Percentiles rank a stretch among this genome's conserved stretches.
Evolutionary conservation across 1,140 invertebrate genomes (phyloP).

Genomic region (Stenopsyche tienmushanensis): DNA sequence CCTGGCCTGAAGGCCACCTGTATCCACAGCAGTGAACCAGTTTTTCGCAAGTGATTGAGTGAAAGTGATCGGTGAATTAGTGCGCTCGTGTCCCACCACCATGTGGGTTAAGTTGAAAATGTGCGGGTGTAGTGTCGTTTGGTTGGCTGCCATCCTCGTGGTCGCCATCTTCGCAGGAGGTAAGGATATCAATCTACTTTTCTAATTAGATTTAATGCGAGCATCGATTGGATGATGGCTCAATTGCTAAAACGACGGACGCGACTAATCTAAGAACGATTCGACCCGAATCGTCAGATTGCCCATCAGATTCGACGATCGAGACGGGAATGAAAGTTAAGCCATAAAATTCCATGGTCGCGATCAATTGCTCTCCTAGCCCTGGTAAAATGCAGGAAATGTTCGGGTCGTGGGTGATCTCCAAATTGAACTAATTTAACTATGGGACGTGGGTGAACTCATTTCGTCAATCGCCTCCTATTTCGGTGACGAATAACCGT

Average conservation of each 20-base stretch:
- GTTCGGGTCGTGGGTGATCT: conserved; percentile 18
- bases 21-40: conserved; percentile 1
- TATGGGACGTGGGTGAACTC: conserved; percentile 15
- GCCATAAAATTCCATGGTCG: no score
- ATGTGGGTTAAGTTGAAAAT: conserved; percentile 41
- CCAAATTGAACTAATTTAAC: conserved; percentile 22
- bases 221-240: not conserved
- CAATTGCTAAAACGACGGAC: no score
- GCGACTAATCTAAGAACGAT: no score
- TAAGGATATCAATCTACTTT: not conserved
- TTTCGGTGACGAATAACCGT: not conserved
- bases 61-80: conserved; percentile 20
- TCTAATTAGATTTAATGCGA: not conserved
- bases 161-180: conserved; percentile 19
- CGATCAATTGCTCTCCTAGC: no score
- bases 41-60: not conserved
- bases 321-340: no score
- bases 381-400: conserved; percentile 24
- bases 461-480: not conserved
- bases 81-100: conserved; percentile 11
- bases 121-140: conserved; percentile 35
- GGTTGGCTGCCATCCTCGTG: conserved; percentile 12
- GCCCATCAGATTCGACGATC: no score
- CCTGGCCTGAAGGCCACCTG: not conserved
- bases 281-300: no score